Base-by-base conservation (phyloP, 2,797 vertebrate species). In the Muscicapa striata region DNA sequence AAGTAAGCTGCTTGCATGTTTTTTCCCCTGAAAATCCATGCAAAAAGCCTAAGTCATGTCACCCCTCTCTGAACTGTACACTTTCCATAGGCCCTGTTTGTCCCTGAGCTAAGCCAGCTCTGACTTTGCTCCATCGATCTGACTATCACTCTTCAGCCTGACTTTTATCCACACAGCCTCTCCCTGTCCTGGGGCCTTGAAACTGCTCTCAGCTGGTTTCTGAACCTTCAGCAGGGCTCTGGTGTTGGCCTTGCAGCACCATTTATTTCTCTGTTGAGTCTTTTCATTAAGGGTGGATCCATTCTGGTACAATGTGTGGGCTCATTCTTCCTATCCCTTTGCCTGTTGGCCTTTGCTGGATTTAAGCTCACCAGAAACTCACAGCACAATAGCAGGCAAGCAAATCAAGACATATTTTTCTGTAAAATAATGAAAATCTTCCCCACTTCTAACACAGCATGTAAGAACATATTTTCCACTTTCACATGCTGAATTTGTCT, bases 261-360 rank as follows among this genome's bases (percentile, higher is more conserved):
- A 17, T 8, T 62, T 57, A 17, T 8, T 58, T 54, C 13, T 68
- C 58, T 58, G 38, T 58, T 58, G 26, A 51, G 11, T 38, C 54
- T 74, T 87, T 85, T 48, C 24, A 38, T 48, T 55, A 23, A 11
- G 41, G 45, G 9, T 3, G 18, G 34, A 12, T 4, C 23, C 2
- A 1, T 70, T 15, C 2, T 30, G 36, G 23, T 40, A 19, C 1
- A 13, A 30, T 1, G 0, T 6, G 3, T 45, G 54, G 12, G 18
- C 24, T 41, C 14, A 1, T 70, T 77, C 27, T 76, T 73, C 69
- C 36, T 29, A 1, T 22, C 62, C 43, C 36, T 4, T 7, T 26
- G 8, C 26, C 29, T 41, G 13, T 40, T 75, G 64, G n/a, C 40
- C 59, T 83, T 57, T 70, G 52, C 38, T 89, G 38, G 30, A 32